These are phyloP conservation scores for Ceuthmochares aereus DNA, from an alignment of 2,113 vertebrate species.

Conservation along the genomic window DNA sequence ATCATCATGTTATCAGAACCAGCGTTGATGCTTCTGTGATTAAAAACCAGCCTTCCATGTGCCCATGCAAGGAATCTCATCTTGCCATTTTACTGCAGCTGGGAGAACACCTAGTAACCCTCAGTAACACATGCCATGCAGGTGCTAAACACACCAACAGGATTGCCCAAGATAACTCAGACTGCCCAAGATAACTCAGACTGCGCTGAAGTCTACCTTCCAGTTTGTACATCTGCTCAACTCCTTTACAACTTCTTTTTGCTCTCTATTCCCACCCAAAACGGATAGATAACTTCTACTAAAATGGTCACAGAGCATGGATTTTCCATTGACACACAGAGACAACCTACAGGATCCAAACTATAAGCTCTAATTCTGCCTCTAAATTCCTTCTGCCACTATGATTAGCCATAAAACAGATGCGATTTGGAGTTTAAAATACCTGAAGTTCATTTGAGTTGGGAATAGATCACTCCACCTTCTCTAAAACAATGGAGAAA, in stretches of 20 bases:
- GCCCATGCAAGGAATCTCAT: neutral
- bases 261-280: neutral
- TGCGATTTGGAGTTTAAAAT: neutral
- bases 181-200: neutral
- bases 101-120: neutral
- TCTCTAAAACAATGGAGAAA: neutral
- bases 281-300: neutral
- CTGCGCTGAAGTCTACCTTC: neutral
- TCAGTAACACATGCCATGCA: neutral
- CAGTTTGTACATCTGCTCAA: neutral
- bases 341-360: neutral
- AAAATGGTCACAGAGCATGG: neutral
- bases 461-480: neutral
- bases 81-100: neutral
- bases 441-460: neutral
- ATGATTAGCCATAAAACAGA: neutral
- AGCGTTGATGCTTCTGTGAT: rapidly evolving
- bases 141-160: neutral
- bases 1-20: rapidly evolving
- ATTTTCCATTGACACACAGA: neutral
- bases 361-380: neutral
- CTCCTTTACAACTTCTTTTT: neutral
- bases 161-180: neutral
- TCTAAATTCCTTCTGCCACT: neutral
- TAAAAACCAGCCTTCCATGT: neutral